Conservation (phyloP, 2,888 invertebrate genomes). For the Hipparchia sbordonii region DNA sequence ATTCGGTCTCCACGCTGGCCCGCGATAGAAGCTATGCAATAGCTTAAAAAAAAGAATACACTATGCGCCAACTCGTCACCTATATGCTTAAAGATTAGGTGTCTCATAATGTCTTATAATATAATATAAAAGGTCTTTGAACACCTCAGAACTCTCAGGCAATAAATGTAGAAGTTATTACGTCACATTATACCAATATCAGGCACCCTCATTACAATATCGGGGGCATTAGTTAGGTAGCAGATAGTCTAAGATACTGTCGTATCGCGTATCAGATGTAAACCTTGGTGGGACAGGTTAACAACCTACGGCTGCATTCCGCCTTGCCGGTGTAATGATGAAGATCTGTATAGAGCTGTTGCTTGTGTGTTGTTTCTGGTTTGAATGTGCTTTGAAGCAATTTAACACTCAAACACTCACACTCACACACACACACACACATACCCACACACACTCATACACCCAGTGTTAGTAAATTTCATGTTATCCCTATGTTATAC, state of each 20-base stretch:
- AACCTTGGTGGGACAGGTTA: conserved; percentile 69
- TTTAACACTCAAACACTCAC: too few species aligned
- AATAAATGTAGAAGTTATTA: conserved; percentile 33
- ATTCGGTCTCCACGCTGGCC: too few species aligned
- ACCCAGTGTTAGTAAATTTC: too few species aligned
- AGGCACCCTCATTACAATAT: conserved; percentile 63
- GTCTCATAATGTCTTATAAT: too few species aligned
- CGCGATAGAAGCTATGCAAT: too few species aligned
- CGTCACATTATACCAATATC: conserved; percentile 54
- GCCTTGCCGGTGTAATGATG: conserved; percentile 62
- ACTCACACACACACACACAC: too few species aligned
- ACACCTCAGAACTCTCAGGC: not conserved
- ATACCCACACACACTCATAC: too few species aligned
- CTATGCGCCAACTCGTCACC: too few species aligned
- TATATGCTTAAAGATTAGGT: too few species aligned
- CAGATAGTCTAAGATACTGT: conserved; percentile 69
- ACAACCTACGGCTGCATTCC: conserved; percentile 73
- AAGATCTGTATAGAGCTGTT: conserved; percentile 61
- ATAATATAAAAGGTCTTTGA: not conserved
- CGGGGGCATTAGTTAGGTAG: conserved; percentile 62
- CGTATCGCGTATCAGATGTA: conserved; percentile 75
- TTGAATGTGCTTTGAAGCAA: not conserved
- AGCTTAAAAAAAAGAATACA: too few species aligned
- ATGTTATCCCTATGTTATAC: too few species aligned
- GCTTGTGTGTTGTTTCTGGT: not conserved